A percentile compares a stretch with the other conserved stretches of the same genome.
Evolutionary conservation across 1,140 invertebrate genomes (phyloP).

Genomic region (Xylocopa sonorina): DNA sequence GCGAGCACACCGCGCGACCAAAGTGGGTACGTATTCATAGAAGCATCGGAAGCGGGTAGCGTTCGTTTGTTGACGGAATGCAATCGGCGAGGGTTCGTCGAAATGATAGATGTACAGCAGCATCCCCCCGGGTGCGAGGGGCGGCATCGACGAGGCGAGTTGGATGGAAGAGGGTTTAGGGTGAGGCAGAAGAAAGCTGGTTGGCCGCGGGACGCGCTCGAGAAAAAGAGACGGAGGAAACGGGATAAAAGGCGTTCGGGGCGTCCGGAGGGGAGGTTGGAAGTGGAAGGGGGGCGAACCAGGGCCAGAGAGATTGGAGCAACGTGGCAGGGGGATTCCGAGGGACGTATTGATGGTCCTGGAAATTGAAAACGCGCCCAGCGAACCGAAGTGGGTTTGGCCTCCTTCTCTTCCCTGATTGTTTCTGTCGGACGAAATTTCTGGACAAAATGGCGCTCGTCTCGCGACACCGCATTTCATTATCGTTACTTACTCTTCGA

Average conservation of each 20-base stretch:
- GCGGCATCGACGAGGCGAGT: conserved; percentile 54
- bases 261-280: too few relatives aligned
- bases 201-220: conserved; percentile 29
- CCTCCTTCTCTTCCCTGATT: conserved; percentile 70
- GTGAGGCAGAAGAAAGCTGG: conserved; percentile 39
- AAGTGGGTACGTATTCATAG: conserved; percentile 62
- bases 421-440: conserved; percentile 70
- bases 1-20: too few relatives aligned
- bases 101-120: conserved; percentile 72
- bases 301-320: conserved; percentile 73
- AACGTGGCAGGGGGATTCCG: conserved; percentile 67
- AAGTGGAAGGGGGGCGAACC: conserved; percentile 43
- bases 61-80: conserved; percentile 68
- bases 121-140: conserved; percentile 58
- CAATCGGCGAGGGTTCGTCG: conserved; percentile 56
- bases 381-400: conserved; percentile 71
- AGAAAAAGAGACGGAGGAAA: conserved; percentile 35
- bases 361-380: conserved; percentile 80
- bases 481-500: not conserved
- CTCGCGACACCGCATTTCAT: conserved; percentile 18
- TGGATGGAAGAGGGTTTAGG: conserved; percentile 47
- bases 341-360: conserved; percentile 78
- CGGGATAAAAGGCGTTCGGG: conserved; percentile 54
- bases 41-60: conserved; percentile 55
- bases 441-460: conserved; percentile 71